Base-by-base conservation (phyloP, 2,797 vertebrate genomes). In the Serranus cabrilla region DNA sequence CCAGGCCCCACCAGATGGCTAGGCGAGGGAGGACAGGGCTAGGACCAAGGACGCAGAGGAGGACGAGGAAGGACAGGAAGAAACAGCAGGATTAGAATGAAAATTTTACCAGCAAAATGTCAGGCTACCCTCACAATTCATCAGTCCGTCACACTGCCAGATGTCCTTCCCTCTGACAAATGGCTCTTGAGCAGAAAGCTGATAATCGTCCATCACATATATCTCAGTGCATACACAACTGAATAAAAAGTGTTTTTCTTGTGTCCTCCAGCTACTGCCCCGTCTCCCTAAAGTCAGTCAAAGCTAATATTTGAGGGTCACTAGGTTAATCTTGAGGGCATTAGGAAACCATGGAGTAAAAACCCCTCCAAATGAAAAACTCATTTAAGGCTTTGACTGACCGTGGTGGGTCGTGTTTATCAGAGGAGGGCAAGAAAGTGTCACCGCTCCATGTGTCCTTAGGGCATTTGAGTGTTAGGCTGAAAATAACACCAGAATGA, bases 1-100 rank as follows among this genome's bases (percentile, higher is more conserved):
- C 84, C 80, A 87, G 81, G 83, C 78, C 81, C 81, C 80, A 87
- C 75, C 91, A 94, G 93, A 93, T 92, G 91, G 90, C 87, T 73
- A 20, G 60, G 60, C 76, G 23, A 79, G 72, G 84, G 89, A 87
- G 87, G 87, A 84, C 81, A 71, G 78, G 70, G 54, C 73, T 23
- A 18, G 61, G 73, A 78, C 27, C 70, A 83, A 89, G 87, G 83
- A 85, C 61, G 9, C 57, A 66, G 75, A 71, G 70, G 78, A 81
- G 74, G 80, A 83, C 72, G 5, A 58, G 70, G 82, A 74, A 58
- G 82, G 54, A 73, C 74, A 63, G 74, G 74, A 82, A 84, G 64
- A 71, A 81, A 86, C 81, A 76, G 70, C 60, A 31, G 61, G 57
- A 63, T 73, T 34, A 39, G 39, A 73, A 20, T 62, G 55, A 81